These are phyloP conservation scores for Anarrhichthys ocellatus DNA, from an alignment of 2,113 vertebrate genomes.

Conservation along the genomic window DNA sequence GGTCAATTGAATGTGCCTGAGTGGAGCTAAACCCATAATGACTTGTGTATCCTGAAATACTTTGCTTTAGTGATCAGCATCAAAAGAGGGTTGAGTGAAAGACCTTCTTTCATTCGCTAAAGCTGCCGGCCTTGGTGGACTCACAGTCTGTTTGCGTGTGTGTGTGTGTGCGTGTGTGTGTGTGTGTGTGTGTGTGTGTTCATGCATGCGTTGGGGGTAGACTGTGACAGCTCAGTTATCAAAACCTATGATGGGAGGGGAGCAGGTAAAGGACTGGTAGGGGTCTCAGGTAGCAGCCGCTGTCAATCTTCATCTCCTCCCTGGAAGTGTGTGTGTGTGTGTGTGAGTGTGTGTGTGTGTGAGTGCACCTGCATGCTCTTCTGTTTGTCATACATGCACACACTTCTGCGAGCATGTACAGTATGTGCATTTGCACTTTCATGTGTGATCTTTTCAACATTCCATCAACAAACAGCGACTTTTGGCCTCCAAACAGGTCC, in stretches of 20 bases:
- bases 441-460: constrained; percentile 42
- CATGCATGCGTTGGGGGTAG: constrained; percentile 61
- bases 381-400: constrained; percentile 39
- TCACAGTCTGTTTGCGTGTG: constrained; percentile 16
- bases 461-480: constrained; percentile 67
- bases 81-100: constrained; percentile 84
- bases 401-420: constrained; percentile 21
- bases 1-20: constrained; percentile 70
- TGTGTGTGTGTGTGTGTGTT: constrained; percentile 33
- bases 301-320: constrained; percentile 69
- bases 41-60: constrained; percentile 79
- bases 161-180: constrained; percentile 35
- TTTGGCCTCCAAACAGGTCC: constrained; percentile 59
- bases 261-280: constrained; percentile 59
- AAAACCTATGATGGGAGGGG: constrained; percentile 82
- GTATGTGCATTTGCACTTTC: constrained; percentile 36
- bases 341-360: constrained; percentile 30
- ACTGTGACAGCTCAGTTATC: constrained; percentile 92
- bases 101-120: constrained; percentile 80
- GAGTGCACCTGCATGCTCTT: constrained; percentile 34
- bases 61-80: constrained; percentile 79
- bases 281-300: constrained; percentile 78
- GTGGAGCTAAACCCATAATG: constrained; percentile 71
- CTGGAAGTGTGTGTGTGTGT: constrained; percentile 23
- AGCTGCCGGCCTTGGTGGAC: constrained; percentile 57